A percentile compares a stretch with the other conserved stretches of the same genome.
Conservation (phyloP, 1,140 invertebrate genomes). For the Stenopsyche tienmushanensis region DNA sequence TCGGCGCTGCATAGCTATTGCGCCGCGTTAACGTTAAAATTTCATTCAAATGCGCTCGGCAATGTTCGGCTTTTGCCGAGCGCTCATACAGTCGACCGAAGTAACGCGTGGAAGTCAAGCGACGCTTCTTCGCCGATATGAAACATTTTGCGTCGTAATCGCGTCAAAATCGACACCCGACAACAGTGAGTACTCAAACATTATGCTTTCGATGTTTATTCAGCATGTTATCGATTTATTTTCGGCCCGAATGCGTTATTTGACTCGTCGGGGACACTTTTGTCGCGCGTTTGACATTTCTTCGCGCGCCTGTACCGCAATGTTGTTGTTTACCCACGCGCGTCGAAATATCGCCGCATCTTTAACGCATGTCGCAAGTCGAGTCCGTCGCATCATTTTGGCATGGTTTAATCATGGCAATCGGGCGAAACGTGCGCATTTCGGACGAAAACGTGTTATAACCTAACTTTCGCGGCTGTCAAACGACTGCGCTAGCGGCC, state of each 20-base stretch:
- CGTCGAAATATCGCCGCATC: too few relatives aligned
- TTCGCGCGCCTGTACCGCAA: conserved; percentile 13
- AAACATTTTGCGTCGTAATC: background rate
- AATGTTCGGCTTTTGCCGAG: background rate
- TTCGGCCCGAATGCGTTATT: background rate
- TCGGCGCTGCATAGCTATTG: too few relatives aligned
- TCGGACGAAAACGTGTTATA: conserved; percentile 16
- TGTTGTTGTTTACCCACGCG: background rate
- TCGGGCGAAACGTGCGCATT: background rate
- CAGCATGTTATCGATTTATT: too few relatives aligned
- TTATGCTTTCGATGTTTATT: too few relatives aligned
- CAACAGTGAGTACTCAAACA: conserved; percentile 5
- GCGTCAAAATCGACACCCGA: too few relatives aligned
- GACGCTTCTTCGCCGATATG: background rate
- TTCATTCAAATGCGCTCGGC: background rate
- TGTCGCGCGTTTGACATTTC: background rate
- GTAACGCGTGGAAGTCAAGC: background rate
- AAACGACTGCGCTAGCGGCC: conserved; percentile 10
- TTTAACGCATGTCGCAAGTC: too few relatives aligned
- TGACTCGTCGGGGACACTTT: background rate
- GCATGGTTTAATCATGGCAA: too few relatives aligned
- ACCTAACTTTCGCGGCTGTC: conserved; percentile 32
- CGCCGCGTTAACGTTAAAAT: background rate
- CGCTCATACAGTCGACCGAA: conserved; percentile 1
- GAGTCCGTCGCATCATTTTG: too few relatives aligned